Conservation (phyloP, 2,113 vertebrate genomes). For the Calyptommatus sinebrachiatus region DNA sequence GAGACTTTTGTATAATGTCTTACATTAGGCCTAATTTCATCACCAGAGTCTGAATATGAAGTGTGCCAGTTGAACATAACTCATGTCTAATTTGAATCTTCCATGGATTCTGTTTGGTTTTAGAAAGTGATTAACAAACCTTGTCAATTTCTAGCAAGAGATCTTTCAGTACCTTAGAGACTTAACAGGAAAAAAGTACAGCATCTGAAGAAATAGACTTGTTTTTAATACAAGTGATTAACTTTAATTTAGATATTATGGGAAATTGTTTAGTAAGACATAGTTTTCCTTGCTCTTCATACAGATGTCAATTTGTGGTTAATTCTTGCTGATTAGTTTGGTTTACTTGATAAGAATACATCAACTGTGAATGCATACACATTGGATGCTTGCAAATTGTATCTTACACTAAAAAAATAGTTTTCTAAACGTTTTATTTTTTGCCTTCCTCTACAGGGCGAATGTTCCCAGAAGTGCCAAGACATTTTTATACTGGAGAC, state of each 20-base stretch:
- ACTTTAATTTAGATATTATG: not conserved
- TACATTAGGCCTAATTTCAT: not conserved
- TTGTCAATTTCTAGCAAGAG: not conserved
- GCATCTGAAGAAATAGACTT: not conserved
- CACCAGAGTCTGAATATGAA: conserved; percentile 12
- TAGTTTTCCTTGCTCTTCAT: conserved; percentile 6
- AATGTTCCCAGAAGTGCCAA: conserved; percentile 88
- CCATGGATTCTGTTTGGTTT: conserved; percentile 30
- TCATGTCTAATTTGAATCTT: conserved; percentile 21
- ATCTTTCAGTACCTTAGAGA: too few species aligned
- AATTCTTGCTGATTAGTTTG: not conserved
- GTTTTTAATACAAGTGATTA: not conserved
- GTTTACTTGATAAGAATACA: too few species aligned
- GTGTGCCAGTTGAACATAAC: not conserved
- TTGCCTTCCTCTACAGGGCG: conserved; percentile 75
- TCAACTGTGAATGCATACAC: too few species aligned
- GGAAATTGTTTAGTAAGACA: not conserved
- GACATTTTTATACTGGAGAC: conserved; percentile 95
- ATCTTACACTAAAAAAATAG: not conserved
- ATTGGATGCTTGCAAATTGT: too few species aligned
- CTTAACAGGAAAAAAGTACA: too few species aligned
- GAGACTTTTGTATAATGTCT: too few species aligned
- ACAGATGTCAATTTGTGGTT: not conserved
- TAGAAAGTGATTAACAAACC: conserved; percentile 33
- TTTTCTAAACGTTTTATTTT: not conserved